phyloP scores from a whole-genome alignment of 1,140 invertebrate genomes.

The Drosophila nannoptera region DNA sequence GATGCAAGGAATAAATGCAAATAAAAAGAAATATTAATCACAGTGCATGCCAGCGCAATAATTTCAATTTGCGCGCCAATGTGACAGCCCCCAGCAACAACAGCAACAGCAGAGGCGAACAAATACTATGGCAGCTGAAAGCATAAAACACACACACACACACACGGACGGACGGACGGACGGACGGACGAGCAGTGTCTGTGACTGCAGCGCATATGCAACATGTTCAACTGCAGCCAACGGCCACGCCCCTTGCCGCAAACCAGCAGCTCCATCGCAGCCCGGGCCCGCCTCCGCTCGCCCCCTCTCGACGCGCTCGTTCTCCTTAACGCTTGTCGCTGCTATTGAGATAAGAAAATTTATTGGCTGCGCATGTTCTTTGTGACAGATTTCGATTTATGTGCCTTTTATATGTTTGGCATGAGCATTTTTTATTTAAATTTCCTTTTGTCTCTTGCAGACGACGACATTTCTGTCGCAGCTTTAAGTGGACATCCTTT shows the following conservation, averaged over 20 bases:
- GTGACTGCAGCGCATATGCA: constrained; percentile 64
- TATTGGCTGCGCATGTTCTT: constrained; percentile 78
- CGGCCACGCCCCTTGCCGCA: constrained; percentile 31
- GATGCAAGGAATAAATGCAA: constrained; percentile 28
- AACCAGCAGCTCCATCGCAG: not conserved
- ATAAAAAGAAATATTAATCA: constrained; percentile 67
- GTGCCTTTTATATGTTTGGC: constrained; percentile 64
- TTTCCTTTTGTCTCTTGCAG: constrained; percentile 52
- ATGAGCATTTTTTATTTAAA: constrained; percentile 66
- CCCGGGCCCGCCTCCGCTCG: not conserved
- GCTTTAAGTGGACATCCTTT: constrained; percentile 39
- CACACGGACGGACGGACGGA: not conserved
- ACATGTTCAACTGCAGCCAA: constrained; percentile 63
- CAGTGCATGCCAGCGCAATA: constrained; percentile 58
- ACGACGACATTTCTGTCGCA: constrained; percentile 29
- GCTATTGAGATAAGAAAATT: constrained; percentile 78
- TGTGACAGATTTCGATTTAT: constrained; percentile 78
- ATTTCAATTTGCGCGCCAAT: constrained; percentile 71
- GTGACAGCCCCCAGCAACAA: constrained; percentile 54
- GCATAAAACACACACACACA: constrained; percentile 47
- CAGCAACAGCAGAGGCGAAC: constrained; percentile 55
- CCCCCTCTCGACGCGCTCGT: constrained; percentile 9
- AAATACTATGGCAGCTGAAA: constrained; percentile 56
- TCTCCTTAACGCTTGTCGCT: constrained; percentile 72
- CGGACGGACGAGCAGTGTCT: not conserved